Evolutionary conservation across 2,888 invertebrate species (phyloP).

Genomic region (Neoaliturus tenellus): DNA sequence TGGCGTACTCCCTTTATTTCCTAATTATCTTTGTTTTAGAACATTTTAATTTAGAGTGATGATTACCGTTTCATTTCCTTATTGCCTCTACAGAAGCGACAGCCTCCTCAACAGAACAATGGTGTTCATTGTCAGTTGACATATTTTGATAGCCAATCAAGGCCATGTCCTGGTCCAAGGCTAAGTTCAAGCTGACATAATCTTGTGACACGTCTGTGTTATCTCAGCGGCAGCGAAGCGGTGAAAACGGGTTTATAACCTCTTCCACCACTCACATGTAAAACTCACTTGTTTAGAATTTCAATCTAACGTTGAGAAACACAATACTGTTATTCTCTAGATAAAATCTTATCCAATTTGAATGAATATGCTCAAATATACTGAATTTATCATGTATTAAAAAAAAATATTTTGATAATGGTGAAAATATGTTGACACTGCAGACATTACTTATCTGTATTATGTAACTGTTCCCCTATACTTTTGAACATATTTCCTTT

Average conservation of each 20-base stretch:
- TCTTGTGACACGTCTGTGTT: background rate
- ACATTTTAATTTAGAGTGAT: too few species aligned
- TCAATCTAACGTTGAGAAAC: too few species aligned
- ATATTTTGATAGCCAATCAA: constrained; percentile 2
- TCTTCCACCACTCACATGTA: background rate
- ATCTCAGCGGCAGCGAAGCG: background rate
- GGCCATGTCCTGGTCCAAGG: background rate
- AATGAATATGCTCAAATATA: too few species aligned
- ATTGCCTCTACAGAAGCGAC: background rate
- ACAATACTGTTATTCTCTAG: too few species aligned
- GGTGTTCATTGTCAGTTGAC: background rate
- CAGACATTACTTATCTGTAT: background rate
- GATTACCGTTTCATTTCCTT: background rate
- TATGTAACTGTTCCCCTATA: background rate
- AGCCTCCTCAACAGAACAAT: background rate
- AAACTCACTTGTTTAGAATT: too few species aligned
- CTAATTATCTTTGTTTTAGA: too few species aligned
- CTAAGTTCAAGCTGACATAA: background rate
- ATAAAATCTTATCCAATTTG: too few species aligned
- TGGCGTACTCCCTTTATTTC: too few species aligned
- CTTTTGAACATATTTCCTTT: background rate
- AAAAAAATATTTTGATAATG: too few species aligned
- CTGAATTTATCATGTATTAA: too few species aligned
- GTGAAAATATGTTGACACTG: background rate
- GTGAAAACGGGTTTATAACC: background rate